phyloP scores from a whole-genome alignment of 2,113 vertebrate species.

The Neofelis nebulosa region DNA sequence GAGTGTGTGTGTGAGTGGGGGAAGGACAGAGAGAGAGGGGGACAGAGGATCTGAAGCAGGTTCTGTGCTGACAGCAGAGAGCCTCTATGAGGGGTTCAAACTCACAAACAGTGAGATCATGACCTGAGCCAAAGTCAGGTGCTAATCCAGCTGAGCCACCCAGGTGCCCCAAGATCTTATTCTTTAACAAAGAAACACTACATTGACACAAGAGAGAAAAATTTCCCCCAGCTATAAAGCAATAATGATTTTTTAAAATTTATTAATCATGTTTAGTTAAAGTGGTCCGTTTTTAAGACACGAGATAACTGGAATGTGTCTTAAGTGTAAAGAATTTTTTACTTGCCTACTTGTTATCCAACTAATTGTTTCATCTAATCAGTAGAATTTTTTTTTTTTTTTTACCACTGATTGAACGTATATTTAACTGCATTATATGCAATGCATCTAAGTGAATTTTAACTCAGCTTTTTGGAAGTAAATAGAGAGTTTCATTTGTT shows the following conservation, averaged over 20 bases:
- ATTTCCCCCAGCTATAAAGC: neutral
- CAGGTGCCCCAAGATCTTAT: neutral
- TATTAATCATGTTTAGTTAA: neutral
- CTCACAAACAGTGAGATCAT: too few species aligned
- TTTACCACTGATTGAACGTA: neutral
- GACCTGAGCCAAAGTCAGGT: too few species aligned
- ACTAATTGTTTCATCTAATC: neutral
- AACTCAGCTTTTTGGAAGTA: neutral
- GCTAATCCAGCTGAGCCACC: too few species aligned
- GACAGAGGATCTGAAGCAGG: too few species aligned
- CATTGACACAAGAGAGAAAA: neutral
- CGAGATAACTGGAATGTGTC: neutral
- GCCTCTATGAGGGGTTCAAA: too few species aligned
- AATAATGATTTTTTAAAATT: neutral
- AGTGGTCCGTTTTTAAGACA: neutral
- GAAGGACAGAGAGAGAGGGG: too few species aligned
- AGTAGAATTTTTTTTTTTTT: neutral
- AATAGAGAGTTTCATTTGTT: neutral
- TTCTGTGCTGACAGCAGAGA: too few species aligned
- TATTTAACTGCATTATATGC: neutral
- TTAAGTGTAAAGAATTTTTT: neutral
- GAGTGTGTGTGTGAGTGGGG: too few species aligned
- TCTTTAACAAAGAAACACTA: neutral
- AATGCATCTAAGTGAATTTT: neutral
- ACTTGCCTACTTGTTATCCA: neutral